Evolutionary conservation across 2,113 vertebrate species (phyloP).

Genomic region (Monopterus albus): DNA sequence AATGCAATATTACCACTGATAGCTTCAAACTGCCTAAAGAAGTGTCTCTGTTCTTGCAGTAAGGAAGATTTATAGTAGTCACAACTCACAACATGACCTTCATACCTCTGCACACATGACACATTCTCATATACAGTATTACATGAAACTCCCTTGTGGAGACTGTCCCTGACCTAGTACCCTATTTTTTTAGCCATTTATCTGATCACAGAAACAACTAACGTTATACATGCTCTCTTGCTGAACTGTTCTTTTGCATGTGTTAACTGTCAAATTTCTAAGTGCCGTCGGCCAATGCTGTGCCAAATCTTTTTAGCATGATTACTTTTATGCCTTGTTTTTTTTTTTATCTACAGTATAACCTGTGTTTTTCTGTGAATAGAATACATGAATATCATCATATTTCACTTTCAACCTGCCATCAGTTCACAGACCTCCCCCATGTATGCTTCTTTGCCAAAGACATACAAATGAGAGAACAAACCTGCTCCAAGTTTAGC

Average conservation of each 20-base stretch:
- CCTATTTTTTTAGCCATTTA: neutral
- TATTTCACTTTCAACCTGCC: neutral
- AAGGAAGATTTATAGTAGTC: neutral
- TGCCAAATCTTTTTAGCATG: neutral
- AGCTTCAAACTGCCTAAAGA: neutral
- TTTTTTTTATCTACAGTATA: too few relatives aligned
- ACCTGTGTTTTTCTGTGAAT: too few relatives aligned
- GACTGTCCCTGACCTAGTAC: neutral
- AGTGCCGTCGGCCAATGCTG: neutral
- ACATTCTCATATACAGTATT: too few relatives aligned
- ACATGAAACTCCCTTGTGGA: neutral
- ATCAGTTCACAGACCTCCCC: neutral
- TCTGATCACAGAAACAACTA: neutral
- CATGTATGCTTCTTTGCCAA: neutral
- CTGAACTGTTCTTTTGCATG: neutral
- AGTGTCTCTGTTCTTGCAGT: neutral
- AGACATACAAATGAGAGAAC: constrained; percentile 10
- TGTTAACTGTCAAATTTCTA: neutral
- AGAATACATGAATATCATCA: neutral
- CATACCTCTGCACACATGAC: too few relatives aligned
- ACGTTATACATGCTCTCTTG: too few relatives aligned
- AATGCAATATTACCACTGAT: neutral
- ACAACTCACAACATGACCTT: neutral
- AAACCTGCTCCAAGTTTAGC: constrained; percentile 87
- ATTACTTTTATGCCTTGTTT: too few relatives aligned